Evolutionary conservation across 1,140 invertebrate genomes (phyloP).

Genomic region (Penaeus japonicus): DNA sequence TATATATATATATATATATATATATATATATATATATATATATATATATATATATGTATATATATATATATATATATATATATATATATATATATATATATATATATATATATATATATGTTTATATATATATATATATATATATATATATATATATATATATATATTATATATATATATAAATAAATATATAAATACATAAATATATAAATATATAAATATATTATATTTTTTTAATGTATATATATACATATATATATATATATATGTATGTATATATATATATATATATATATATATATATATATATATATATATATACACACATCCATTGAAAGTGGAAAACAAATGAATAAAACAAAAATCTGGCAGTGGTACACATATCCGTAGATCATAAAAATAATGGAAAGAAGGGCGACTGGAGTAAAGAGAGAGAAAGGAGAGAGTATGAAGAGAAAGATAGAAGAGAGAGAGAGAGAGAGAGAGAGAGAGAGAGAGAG

Average conservation of each 20-base stretch:
- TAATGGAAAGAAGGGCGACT: background rate
- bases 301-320: too few species aligned
- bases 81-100: slow-evolving; percentile 1
- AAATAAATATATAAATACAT: background rate
- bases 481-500: background rate
- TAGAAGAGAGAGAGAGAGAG: background rate
- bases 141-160: background rate
- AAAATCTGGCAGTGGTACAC: background rate
- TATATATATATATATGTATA: background rate
- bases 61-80: background rate
- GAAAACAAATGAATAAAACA: background rate
- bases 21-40: background rate
- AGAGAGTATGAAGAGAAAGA: too few species aligned
- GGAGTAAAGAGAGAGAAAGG: background rate
- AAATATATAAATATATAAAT: slow-evolving; percentile 2
- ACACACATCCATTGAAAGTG: too few species aligned
- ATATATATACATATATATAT: background rate
- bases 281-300: too few species aligned
- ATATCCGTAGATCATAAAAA: background rate
- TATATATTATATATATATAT: slow-evolving; percentile 1
- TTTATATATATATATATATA: background rate
- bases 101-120: background rate
- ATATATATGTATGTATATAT: background rate
- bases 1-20: background rate
- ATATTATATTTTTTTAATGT: too few species aligned